phyloP scores from a whole-genome alignment of 2,113 vertebrate species.

The Balaeniceps rex region DNA sequence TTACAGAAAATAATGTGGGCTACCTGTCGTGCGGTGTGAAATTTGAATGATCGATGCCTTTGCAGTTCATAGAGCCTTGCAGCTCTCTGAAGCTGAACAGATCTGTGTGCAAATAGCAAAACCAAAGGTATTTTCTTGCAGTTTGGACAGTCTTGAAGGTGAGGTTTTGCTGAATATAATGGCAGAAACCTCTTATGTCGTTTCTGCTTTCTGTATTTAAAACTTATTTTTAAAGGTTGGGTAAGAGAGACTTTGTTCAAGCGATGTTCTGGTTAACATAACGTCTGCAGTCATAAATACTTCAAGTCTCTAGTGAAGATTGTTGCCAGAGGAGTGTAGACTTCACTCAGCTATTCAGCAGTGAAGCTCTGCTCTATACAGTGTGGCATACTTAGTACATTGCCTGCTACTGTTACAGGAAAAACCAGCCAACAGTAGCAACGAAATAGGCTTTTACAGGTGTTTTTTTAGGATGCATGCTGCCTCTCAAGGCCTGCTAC shows the following conservation, averaged over 20 bases:
- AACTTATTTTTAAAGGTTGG: background rate
- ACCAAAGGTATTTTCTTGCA: background rate
- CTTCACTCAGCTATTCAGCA: background rate
- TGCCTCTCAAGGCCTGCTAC: background rate
- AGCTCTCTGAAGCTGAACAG: background rate
- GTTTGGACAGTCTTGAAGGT: background rate
- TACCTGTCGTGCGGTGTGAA: background rate
- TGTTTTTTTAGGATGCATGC: background rate
- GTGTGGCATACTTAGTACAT: background rate
- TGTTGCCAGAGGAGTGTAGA: background rate
- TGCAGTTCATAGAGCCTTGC: accelerated
- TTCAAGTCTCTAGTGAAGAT: background rate
- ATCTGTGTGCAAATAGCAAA: background rate
- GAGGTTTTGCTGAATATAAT: background rate
- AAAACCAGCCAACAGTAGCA: background rate
- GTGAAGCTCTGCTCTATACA: background rate
- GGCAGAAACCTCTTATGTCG: background rate
- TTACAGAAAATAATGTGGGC: background rate
- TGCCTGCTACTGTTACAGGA: background rate
- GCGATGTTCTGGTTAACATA: background rate
- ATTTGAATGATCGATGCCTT: background rate
- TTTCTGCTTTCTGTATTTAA: background rate
- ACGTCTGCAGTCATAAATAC: background rate
- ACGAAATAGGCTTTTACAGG: background rate
- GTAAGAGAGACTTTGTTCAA: background rate